phyloP scores from a whole-genome alignment of 2,113 vertebrate species.

The Rhadina sibilatrix region DNA sequence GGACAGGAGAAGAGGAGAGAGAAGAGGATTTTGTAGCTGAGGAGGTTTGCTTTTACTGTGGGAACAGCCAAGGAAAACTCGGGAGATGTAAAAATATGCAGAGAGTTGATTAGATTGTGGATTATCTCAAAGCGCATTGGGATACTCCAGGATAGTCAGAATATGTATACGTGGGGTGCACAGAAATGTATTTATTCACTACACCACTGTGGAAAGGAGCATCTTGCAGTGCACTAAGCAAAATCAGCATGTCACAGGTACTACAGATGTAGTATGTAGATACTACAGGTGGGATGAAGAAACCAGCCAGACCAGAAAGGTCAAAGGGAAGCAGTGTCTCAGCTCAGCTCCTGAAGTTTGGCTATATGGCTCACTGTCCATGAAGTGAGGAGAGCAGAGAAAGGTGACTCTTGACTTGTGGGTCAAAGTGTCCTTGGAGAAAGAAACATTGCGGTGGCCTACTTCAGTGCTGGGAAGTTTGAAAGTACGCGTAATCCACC shows the following conservation, averaged over 20 bases:
- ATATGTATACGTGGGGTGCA: neutral
- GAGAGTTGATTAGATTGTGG: neutral
- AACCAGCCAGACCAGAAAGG: neutral
- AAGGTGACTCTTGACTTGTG: neutral
- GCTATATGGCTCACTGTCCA: neutral
- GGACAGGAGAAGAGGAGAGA: neutral
- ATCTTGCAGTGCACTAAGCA: neutral
- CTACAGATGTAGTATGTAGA: too few species aligned
- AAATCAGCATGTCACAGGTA: neutral
- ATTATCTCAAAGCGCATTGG: neutral
- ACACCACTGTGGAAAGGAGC: neutral
- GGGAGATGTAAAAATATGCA: neutral
- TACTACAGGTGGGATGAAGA: neutral
- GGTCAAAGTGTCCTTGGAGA: neutral
- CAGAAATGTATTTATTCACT: neutral
- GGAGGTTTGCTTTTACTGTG: neutral
- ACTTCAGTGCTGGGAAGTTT: neutral
- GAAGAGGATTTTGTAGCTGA: neutral
- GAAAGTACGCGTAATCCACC: neutral
- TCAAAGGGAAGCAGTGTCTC: neutral
- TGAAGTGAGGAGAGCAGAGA: neutral
- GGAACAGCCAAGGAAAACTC: neutral
- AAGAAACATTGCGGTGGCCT: neutral
- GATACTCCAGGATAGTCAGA: neutral
- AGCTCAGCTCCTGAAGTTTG: neutral